Conservation (phyloP, 2,113 vertebrate genomes). For the Spea bombifrons region DNA sequence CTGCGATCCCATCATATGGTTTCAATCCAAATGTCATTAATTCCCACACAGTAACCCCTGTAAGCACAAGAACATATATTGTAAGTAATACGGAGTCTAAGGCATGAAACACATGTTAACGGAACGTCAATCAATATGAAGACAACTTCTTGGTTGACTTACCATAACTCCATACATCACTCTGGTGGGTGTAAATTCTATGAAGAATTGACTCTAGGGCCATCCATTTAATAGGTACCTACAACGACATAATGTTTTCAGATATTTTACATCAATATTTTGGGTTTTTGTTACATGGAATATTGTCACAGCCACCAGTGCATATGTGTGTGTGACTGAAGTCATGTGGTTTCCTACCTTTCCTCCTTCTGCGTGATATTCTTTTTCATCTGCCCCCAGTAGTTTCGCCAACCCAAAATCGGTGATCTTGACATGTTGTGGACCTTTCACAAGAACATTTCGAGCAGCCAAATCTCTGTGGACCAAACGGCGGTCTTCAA, state of each 20-base stretch:
- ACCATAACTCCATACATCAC: constrained; percentile 98
- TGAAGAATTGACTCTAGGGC: constrained; percentile 92
- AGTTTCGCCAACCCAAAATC: constrained; percentile 92
- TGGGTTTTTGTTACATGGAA: no score
- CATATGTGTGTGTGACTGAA: neutral
- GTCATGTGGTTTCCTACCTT: constrained; percentile 66
- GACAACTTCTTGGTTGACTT: constrained; percentile 50
- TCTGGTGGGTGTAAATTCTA: constrained; percentile 92
- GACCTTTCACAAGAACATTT: constrained; percentile 89
- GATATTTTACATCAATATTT: no score
- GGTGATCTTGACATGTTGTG: constrained; percentile 89
- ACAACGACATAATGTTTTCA: constrained; percentile 17
- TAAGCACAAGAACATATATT: constrained; percentile 1
- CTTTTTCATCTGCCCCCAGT: constrained; percentile 83
- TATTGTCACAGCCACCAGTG: no score
- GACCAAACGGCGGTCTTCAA: constrained; percentile 90
- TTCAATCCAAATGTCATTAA: constrained; percentile 94
- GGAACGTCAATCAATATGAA: no score
- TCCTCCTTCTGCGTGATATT: constrained; percentile 88
- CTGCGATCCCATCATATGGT: constrained; percentile 85
- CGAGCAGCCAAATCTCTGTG: constrained; percentile 92
- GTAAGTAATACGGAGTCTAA: neutral
- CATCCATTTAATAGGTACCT: constrained; percentile 99
- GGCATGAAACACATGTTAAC: no score
- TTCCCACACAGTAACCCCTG: constrained; percentile 95